Base-by-base conservation (phyloP, 2,797 vertebrate species). In the Neomorphus geoffroyi region DNA sequence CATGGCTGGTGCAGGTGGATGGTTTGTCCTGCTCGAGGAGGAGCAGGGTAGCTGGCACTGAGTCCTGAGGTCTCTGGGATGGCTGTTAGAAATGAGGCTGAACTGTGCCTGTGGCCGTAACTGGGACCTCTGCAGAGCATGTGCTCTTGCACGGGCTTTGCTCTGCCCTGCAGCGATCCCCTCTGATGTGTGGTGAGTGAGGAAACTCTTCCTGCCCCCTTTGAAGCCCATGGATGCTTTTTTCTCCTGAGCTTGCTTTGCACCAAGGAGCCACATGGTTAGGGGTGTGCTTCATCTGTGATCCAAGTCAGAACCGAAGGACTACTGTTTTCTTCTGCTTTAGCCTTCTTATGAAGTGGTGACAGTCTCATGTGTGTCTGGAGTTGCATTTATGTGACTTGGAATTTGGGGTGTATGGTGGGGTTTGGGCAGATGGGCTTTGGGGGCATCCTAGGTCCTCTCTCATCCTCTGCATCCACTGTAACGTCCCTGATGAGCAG, bases 261-360 rank as follows among this genome's bases (percentile, higher is more conserved):
- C 2, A 4, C n/a, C 1, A 1, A 15, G 26, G 15, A 27, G 28
- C 24, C 1, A 1, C 5, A 13, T 43, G 50, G 10, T 16, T 9
- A 2, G 14, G 9, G 56, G 37, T 46, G 6, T 28, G 41, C 43
- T 46, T 50, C 13, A 10, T 53, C 5, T 18, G 3, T 16, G 11
- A 15, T 27, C 53, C 14, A 3, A 37, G 56, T 32, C 57, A 35
- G 56, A 13, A 53, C 22, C 11, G 2, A 22, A 14, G 53, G 17
- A 7, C 28, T 21, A n/a, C 23, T 13, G 9, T n/a, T 35, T 18
- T 80, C 51, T 54, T 14, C 62, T 37, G 65, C 46, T 23, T 5
- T 24, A 32, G 39, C 17, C 53, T 37, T 35, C 5, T 5, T 33
- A 46, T 15, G 13, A 35, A 19, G n/a, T 0, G 18, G 6, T 5